Evolutionary conservation across 2,113 vertebrate genomes (phyloP).

Genomic region (Strix uralensis): DNA sequence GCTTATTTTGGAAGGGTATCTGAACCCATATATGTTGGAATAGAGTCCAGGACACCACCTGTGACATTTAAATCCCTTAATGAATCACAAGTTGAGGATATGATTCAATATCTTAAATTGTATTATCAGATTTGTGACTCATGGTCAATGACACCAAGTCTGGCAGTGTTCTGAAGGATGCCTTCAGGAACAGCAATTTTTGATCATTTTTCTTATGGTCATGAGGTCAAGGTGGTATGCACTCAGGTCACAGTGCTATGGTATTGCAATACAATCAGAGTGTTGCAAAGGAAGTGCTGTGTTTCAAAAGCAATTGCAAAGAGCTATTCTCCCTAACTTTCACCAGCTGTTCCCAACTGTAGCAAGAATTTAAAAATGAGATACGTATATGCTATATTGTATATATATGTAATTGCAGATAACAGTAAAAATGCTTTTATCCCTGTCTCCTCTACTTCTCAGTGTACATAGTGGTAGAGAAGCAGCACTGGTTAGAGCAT

Average conservation of each 20-base stretch:
- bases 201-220: background rate
- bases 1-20: slow-evolving; percentile 41
- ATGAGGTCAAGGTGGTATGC: background rate
- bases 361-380: background rate
- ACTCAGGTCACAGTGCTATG: background rate
- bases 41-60: background rate
- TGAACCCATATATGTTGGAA: background rate
- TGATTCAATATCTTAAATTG: slow-evolving; percentile 34
- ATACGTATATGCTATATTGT: background rate
- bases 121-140: slow-evolving; percentile 40
- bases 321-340: background rate
- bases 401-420: background rate
- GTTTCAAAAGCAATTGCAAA: background rate
- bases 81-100: slow-evolving; percentile 34
- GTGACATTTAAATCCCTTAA: background rate
- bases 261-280: fast-evolving
- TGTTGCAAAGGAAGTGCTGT: background rate
- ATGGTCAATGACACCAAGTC: background rate
- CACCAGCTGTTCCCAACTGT: background rate
- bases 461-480: background rate
- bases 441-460: background rate
- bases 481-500: background rate
- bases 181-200: background rate
- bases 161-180: background rate
- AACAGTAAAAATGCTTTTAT: background rate